These are phyloP conservation scores for Carcinoscorpius rotundicauda DNA, from an alignment of 1,140 invertebrate genomes.

Conservation along the genomic window DNA sequence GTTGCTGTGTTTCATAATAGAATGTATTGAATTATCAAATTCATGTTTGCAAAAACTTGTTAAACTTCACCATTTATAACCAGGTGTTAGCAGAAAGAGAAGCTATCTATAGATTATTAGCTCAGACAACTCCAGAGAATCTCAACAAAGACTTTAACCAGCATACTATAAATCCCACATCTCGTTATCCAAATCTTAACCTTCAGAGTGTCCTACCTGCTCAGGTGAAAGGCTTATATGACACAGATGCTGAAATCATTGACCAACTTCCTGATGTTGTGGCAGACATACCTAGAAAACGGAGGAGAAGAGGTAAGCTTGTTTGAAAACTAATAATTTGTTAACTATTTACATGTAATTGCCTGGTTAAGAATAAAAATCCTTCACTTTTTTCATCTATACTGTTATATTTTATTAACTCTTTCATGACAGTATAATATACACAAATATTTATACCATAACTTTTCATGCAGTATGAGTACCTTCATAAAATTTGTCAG, in stretches of 20 bases:
- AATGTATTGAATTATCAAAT: not conserved
- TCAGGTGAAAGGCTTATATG: slow-evolving; percentile 42
- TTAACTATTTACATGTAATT: too few relatives aligned
- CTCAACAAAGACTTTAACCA: slow-evolving; percentile 72
- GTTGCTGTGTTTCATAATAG: not conserved
- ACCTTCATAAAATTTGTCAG: too few relatives aligned
- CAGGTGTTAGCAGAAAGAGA: slow-evolving; percentile 88
- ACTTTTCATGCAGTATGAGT: too few relatives aligned
- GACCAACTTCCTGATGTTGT: slow-evolving; percentile 31
- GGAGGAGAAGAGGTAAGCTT: slow-evolving; percentile 2
- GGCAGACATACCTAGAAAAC: slow-evolving; percentile 24
- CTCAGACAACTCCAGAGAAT: slow-evolving; percentile 94
- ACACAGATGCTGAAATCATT: slow-evolving; percentile 25
- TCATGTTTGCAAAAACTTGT: not conserved
- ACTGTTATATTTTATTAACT: too few relatives aligned
- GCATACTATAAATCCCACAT: slow-evolving; percentile 82
- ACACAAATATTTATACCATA: too few relatives aligned
- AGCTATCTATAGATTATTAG: slow-evolving; percentile 75
- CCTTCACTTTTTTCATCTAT: too few relatives aligned
- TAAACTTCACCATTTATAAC: slow-evolving; percentile 29
- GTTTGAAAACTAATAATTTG: too few relatives aligned
- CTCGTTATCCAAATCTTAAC: slow-evolving; percentile 42
- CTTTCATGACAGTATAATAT: too few relatives aligned
- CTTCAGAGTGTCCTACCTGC: slow-evolving; percentile 49
- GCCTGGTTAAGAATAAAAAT: too few relatives aligned